Conservation (phyloP, 2,888 invertebrate genomes). For the Ariolimax columbianus region DNA sequence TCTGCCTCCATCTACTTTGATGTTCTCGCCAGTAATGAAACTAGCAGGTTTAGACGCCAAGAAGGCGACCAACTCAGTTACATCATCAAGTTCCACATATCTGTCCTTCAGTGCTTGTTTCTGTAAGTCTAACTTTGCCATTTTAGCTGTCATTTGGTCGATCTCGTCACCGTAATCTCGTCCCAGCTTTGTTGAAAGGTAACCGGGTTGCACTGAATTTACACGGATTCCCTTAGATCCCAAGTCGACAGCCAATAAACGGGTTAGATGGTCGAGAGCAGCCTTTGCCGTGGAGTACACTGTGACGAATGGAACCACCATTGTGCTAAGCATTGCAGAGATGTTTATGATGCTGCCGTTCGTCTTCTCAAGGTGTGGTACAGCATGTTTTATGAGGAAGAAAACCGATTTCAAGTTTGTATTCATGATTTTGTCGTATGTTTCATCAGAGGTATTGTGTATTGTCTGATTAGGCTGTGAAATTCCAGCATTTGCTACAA, state of each 20-base stretch:
- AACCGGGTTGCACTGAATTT: constrained; percentile 20
- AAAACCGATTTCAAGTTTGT: constrained; percentile 44
- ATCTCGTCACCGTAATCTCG: no score
- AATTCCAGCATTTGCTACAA: constrained; percentile 36
- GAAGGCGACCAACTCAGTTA: background rate
- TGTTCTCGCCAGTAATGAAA: constrained; percentile 3
- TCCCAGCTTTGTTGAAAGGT: no score
- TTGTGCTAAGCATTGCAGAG: no score
- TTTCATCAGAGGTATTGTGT: background rate
- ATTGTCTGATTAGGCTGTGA: background rate
- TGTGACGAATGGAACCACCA: no score
- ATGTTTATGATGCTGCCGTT: constrained; percentile 43
- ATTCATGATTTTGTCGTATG: constrained; percentile 36
- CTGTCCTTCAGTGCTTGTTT: no score
- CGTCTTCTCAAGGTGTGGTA: constrained; percentile 38
- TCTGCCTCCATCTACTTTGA: background rate
- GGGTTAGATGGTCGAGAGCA: constrained; percentile 23
- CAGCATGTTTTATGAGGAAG: constrained; percentile 36
- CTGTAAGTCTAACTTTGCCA: no score
- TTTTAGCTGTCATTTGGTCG: no score
- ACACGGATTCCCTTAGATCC: constrained; percentile 34
- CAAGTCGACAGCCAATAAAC: constrained; percentile 30
- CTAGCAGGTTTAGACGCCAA: constrained; percentile 12
- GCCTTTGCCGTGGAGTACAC: constrained; percentile 10
- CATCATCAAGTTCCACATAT: no score